Evolutionary conservation across 2,888 invertebrate species (phyloP), one percentile per base, ranked within the genome.

Genomic region (Bellardia pandia): DNA sequence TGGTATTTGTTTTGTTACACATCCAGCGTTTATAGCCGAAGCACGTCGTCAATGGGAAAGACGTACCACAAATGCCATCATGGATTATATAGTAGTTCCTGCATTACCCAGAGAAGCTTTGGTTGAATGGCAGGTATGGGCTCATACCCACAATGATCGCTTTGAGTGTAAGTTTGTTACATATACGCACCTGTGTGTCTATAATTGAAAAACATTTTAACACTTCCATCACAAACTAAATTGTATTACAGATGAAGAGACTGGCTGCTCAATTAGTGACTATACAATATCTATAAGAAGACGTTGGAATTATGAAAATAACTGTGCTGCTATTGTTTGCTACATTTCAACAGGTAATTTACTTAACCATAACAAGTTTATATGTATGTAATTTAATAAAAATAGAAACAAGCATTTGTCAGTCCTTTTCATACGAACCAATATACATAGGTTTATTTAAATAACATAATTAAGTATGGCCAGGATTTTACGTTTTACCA

Each of bases 111-210:
- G 96, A 69, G 95, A 94, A 89, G 98, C 98, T 33, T 94, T 96
- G 75, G 96, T 98, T 33, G 98, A 98, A 94, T 98, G 98, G 98
- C 98, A 98, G 93, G 97, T 98, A 86, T 97, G 97, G 97, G 97
- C 97, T 60, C 98, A 98, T 93, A 95, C 96, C 82, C 97, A 97
- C 94, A 98, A 98, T 94, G 96, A 96, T 93, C 95, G 97, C 89
- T 98, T 98, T 92, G 97, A 98, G 93, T 98, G 97, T 97, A 94
- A 95, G 95, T 90, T 93, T 33, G 37, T 11, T 16, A 3, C 16
- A n/a, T 40, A 40, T n/a, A 40, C n/a, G 8, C n/a, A 8, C 62
- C n/a, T 64, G n/a, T 60, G 11, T 40, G 3, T 40, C 9, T 8
- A n/a, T n/a, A 56, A 56, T 16, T 40, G 33, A 40, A 37, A 33